Conservation (phyloP, 2,888 invertebrate species). For the Epinotia ramella region DNA sequence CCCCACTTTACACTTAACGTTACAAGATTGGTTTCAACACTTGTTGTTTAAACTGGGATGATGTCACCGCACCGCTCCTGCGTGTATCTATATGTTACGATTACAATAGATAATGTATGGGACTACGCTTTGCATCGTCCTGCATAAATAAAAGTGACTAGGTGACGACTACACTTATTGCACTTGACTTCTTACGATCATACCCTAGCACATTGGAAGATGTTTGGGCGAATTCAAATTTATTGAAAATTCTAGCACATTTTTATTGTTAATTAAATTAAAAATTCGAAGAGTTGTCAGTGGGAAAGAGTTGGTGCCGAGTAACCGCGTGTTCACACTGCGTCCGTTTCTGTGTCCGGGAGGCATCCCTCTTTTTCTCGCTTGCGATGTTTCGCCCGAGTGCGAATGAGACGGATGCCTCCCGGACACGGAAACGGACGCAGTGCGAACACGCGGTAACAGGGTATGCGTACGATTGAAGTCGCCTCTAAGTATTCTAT, state of each 20-base stretch:
- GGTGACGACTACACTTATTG: constrained; percentile 6
- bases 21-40: not conserved
- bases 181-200: constrained; percentile 8
- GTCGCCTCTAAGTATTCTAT: not conserved
- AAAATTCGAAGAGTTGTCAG: too few relatives aligned
- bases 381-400: too few relatives aligned
- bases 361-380: too few relatives aligned
- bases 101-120: not conserved
- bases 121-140: not conserved
- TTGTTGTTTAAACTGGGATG: not conserved
- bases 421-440: too few relatives aligned
- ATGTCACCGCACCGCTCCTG: not conserved
- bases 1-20: not conserved
- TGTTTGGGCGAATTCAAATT: not conserved
- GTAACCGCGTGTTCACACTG: too few relatives aligned
- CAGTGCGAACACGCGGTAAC: too few relatives aligned
- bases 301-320: not conserved
- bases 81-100: not conserved
- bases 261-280: not conserved
- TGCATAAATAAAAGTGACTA: constrained; percentile 1
- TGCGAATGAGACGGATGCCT: too few relatives aligned
- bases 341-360: too few relatives aligned
- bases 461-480: not conserved
- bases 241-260: not conserved
- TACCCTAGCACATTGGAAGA: not conserved